Base-by-base conservation (phyloP, 1,140 invertebrate genomes). In the Bombus soroeensis region DNA sequence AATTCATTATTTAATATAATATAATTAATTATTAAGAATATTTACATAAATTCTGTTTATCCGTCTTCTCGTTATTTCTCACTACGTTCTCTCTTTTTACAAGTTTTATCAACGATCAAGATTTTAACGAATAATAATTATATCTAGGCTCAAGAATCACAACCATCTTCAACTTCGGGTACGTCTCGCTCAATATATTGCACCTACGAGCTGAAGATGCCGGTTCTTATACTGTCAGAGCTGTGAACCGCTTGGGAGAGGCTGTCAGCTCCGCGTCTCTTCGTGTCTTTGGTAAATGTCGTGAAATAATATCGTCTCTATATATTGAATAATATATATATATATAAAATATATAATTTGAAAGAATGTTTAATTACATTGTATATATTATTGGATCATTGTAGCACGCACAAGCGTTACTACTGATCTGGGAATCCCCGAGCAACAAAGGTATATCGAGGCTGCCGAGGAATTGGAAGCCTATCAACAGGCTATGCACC, bases 111-210 rank as follows among this genome's bases (percentile, higher is more conserved):
- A 18, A 47, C 47, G 15, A 18, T 47, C 22, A 39, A 53, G 18
- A 74, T 53, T 57, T 25, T 77, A 41, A n/a, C 37, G 2, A 32
- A n/a, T 64, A 43, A 82, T 71, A 28, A 66, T 81, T 78, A n/a
- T 34, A 22, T 91, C 39, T 88, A 96, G 97, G 97, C 95, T 98
- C 98, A 94, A 97, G 99, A 95, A 99, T 99, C 94, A 98, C 98
- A 92, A 98, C 98, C 92, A 98, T 98, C 95, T 99, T 99, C 96
- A 99, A 99, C 96, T 99, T 99, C 97, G 98, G 99, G 94, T 99
- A 99, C 96, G 98, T 99, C 95, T 98, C 98, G 95, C 97, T 99
- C 89, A 99, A 99, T 95, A 99, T 99, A 94, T 97, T 99, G 97
- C 98, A 99, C 97, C 97, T 99, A 96, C 97, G 98, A 95, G 97